Evolutionary conservation across 2,888 invertebrate species (phyloP), one percentile per base, ranked within the genome.

Genomic region (Phytoseiulus persimilis): DNA sequence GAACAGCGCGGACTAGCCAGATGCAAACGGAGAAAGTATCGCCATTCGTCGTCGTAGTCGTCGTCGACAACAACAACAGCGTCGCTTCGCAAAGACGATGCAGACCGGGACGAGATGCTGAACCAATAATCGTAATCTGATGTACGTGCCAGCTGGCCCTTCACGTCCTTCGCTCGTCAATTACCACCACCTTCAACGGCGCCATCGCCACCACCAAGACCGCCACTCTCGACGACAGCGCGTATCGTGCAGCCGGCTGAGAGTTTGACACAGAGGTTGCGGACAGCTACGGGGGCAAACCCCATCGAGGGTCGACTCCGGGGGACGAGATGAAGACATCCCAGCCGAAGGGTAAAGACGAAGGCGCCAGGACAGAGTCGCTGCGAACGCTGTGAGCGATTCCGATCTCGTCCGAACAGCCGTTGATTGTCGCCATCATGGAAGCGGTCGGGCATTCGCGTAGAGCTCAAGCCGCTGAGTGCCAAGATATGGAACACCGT

Each of bases 101-200:
- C 1, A 6, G 65, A 65, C 65, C 28, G 2, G 65, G 65, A 14
- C 65, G 65, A 65, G 65, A 65, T 65, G 65, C 65, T 65, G 65
- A 65, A 65, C 65, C 65, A 65, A 65, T 65, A 65, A 65, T 65
- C 65, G 65, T 65, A 65, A 65, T 65, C 65, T 65, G 65, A 65
- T 65, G 65, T 65, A 65, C 65, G 65, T 65, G 65, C 14, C 65
- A 65, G 65, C 65, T 65, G 65, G 65, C 28, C 18, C 65, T 65
- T 65, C 65, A 65, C 65, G 65, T 65, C 65, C 65, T 65, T 65
- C 65, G 14, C 65, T 65, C 65, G 65, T 65, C 65, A 65, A 65
- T 65, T 65, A 65, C 65, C 65, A 65, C 65, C 65, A 65, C 65
- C 65, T 14, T 28, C 65, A 65, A 65, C 65, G 65, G 11, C 18